Evolutionary conservation across 2,888 invertebrate genomes (phyloP).

Genomic region (Cheilosia urbana): DNA sequence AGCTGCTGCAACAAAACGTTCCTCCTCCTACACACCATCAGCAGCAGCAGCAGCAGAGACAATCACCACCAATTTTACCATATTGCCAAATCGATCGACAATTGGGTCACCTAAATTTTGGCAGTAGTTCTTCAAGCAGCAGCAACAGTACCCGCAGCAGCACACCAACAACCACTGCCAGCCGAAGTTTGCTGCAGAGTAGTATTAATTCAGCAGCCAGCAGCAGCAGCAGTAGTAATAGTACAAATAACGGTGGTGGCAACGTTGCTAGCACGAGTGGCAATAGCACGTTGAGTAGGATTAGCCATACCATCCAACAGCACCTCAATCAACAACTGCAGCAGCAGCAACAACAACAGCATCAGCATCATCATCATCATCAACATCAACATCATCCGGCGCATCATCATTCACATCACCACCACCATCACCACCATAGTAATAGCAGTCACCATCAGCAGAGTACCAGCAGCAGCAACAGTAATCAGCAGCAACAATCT

Average conservation of each 20-base stretch:
- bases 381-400: slow-evolving; percentile 69
- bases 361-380: slow-evolving; percentile 77
- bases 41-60: slow-evolving; percentile 45
- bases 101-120: slow-evolving; percentile 83
- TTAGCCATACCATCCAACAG: slow-evolving; percentile 76
- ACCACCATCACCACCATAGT: slow-evolving; percentile 75
- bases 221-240: slow-evolving; percentile 63
- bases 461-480: slow-evolving; percentile 78
- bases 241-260: slow-evolving; percentile 43
- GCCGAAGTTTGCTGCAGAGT: slow-evolving; percentile 79
- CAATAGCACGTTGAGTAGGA: slow-evolving; percentile 65
- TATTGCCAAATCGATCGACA: slow-evolving; percentile 77
- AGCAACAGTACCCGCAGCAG: slow-evolving; percentile 76
- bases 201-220: slow-evolving; percentile 49
- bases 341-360: slow-evolving; percentile 65
- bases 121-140: slow-evolving; percentile 78
- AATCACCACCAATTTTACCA: slow-evolving; percentile 74
- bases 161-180: slow-evolving; percentile 80
- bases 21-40: slow-evolving; percentile 50
- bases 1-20: slow-evolving; percentile 70
- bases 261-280: slow-evolving; percentile 53
- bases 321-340: slow-evolving; percentile 63
- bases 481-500: slow-evolving; percentile 80
- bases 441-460: slow-evolving; percentile 74
- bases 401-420: slow-evolving; percentile 72